Base-by-base conservation (phyloP, 2,888 invertebrate species). In the Cistogaster globosa region DNA sequence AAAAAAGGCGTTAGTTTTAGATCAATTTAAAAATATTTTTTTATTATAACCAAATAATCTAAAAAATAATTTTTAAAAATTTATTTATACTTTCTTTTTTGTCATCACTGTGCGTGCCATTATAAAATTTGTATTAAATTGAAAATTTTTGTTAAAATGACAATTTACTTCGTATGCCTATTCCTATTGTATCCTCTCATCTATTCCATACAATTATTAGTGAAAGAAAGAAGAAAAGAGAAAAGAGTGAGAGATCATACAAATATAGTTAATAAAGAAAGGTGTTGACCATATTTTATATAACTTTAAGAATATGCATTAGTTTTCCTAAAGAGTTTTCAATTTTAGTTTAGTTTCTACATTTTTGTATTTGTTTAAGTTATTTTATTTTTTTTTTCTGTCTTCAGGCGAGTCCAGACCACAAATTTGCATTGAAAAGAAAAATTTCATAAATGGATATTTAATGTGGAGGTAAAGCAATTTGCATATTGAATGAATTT, bases 391-490 rank as follows among this genome's bases (percentile, higher is more conserved):
- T 45, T 48, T 26, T 22, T 42, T 22, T 18, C 53, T 26, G 16
- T 11, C 53, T 22, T 26, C 4, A 26, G 26, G 79, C 51, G 51
- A 63, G 60, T 26, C 67, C 45, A n/a, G 32, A 68, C 22, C 48
- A 76, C 75, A 79, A 82, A 85, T 82, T 85, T 85, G 72, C 74
- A 82, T 85, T 82, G 72, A 75, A 75, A 79, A 79, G 82, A 72
- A 82, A 78, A 67, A 26, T 74, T 74, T 80, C 80, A 82, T 85
- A 82, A 85, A 85, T 82, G 85, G 75, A 48, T 79, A 82, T 85
- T 85, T 85, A 85, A 85, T 85, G 78, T 78, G 55, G 82, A 82
- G 85, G 78, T 78, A 82, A 85, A 85, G 85, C 82, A 85, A 85
- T 85, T 85, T 85, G 82, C 84, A 82, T 85, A 67, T 85, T 82